Base-by-base conservation (phyloP, 2,797 vertebrate genomes). In the Syngnathus acus region DNA sequence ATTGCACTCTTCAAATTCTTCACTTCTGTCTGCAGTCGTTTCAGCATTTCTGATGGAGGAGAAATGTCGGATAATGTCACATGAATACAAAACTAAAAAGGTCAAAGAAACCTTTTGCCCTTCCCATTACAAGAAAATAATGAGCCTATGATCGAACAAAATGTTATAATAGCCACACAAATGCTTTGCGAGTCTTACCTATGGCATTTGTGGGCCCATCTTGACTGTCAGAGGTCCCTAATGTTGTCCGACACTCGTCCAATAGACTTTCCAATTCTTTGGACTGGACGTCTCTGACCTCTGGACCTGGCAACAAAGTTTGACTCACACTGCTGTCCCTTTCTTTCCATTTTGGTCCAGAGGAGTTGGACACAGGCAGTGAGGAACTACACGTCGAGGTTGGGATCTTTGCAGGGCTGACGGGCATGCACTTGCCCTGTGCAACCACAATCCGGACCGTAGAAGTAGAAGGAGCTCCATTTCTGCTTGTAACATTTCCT, bases 1-100 rank as follows among this genome's bases (percentile, higher is more conserved):
- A 91, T 76, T 42, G 83, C 85, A 51, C 69, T 86, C 75, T 81
- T 90, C 72, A 90, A 65, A 68, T 68, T 84, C 72, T 72, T 88
- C 72, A 91, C 76, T 70, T 93, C 90, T 60, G 70, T 69, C 69
- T 90, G 78, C n/a, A 92, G 81, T 72, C 68, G 71, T 69, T 77
- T 80, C 71, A 91, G 70, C 54, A 89, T 77, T 71, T 88, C 90
- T 92, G 72, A 67, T 66, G 77, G 66, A 75, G 55, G 66, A 68
- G 58, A 84, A 74, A 85, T 71, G 72, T 73, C 72, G 82, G 23
- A 70, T n/a, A 51, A 69, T 45, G 70, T 68, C 60, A 59, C 51
- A 67, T 67, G 71, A 72, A 76, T 70, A 71, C 51, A 19, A 74
- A 78, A 73, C 19, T 9, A 45, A 43, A 59, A 63, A 79, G 53